Evolutionary conservation across 2,113 vertebrate genomes (phyloP).

Genomic region (Platysteira castanea): DNA sequence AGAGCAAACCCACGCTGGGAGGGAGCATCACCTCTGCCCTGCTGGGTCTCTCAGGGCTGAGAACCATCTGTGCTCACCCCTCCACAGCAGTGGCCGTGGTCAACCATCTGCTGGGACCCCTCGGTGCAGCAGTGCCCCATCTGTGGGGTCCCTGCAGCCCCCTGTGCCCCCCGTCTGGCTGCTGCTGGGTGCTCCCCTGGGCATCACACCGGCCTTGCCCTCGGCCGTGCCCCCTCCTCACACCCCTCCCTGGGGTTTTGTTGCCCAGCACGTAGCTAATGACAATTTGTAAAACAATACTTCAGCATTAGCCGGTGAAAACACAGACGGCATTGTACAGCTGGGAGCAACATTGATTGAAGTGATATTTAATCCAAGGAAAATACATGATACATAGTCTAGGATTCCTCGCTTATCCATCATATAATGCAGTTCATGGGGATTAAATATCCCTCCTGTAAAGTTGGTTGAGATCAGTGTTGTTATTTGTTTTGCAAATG

Average conservation of each 20-base stretch:
- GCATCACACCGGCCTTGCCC: rapidly evolving
- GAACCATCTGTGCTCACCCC: background rate
- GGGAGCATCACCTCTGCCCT: background rate
- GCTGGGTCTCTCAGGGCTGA: background rate
- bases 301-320: background rate
- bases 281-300: constrained; percentile 46
- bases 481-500: constrained; percentile 58
- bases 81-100: rapidly evolving
- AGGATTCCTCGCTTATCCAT: constrained; percentile 34
- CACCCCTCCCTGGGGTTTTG: background rate
- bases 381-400: constrained; percentile 34
- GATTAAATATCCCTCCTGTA: constrained; percentile 56
- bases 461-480: constrained; percentile 31
- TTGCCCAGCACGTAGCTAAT: background rate
- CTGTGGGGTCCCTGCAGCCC: background rate
- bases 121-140: background rate
- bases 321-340: background rate
- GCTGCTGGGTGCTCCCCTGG: rapidly evolving
- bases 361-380: constrained; percentile 59
- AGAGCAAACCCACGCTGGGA: background rate
- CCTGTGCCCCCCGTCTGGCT: background rate
- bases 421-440: constrained; percentile 35
- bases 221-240: background rate
- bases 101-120: background rate
- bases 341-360: constrained; percentile 39